These are phyloP conservation scores for Phrixothrix hirtus DNA, from an alignment of 2,888 invertebrate genomes.

Conservation along the genomic window DNA sequence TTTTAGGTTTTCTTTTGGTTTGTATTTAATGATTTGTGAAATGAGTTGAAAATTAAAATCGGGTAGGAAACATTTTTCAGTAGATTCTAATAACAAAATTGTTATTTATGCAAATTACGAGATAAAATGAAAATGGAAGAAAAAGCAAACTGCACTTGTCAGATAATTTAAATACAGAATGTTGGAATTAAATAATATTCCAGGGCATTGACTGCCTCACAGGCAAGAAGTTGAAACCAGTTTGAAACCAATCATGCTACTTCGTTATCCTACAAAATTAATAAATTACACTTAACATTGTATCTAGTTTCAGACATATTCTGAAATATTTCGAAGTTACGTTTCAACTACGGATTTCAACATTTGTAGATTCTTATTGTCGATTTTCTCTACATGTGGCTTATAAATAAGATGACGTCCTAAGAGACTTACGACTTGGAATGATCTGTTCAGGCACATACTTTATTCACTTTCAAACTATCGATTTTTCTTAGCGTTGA, in stretches of 20 bases:
- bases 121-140: too few species aligned
- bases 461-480: too few species aligned
- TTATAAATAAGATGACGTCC: too few species aligned
- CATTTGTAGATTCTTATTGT: not conserved
- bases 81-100: slow-evolving; percentile 1
- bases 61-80: not conserved
- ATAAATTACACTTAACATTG: slow-evolving; percentile 47
- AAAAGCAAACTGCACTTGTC: slow-evolving; percentile 44
- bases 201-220: slow-evolving; percentile 51
- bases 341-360: not conserved
- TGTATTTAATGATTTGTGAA: not conserved
- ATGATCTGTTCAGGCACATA: too few species aligned
- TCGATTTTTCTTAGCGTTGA: too few species aligned
- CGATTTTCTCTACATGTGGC: not conserved
- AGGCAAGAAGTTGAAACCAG: slow-evolving; percentile 47
- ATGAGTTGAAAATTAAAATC: not conserved
- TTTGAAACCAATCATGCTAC: slow-evolving; percentile 46
- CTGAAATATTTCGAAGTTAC: slow-evolving; percentile 24
- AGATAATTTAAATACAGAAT: slow-evolving; percentile 51
- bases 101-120: too few species aligned
- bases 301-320: slow-evolving; percentile 35
- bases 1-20: slow-evolving; percentile 17
- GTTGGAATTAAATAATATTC: slow-evolving; percentile 51
- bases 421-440: too few species aligned
- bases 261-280: slow-evolving; percentile 51